These are phyloP conservation scores for Eristalis intricaria DNA, from an alignment of 2,888 invertebrate species.

Conservation along the genomic window DNA sequence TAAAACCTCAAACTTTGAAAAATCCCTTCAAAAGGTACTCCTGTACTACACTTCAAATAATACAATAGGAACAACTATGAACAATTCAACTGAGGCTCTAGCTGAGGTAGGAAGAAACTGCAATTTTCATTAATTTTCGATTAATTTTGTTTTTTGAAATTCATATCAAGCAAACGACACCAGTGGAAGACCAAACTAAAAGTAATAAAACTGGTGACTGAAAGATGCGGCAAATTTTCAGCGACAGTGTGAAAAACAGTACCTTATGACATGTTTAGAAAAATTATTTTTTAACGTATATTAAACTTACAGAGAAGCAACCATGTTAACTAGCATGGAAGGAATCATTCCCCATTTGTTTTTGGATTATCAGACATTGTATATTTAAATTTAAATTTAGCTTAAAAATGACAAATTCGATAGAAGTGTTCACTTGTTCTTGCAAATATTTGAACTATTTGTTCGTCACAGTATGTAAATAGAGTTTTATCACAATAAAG, in stretches of 20 bases:
- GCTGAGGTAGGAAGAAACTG: slow-evolving; percentile 19
- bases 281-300: not conserved
- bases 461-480: slow-evolving; percentile 61
- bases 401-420: slow-evolving; percentile 50
- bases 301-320: not conserved
- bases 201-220: not conserved
- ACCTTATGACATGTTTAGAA: not conserved
- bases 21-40: slow-evolving; percentile 37
- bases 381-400: slow-evolving; percentile 50
- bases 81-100: slow-evolving; percentile 28
- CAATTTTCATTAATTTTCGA: not conserved
- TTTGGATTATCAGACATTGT: slow-evolving; percentile 29
- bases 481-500: slow-evolving; percentile 62
- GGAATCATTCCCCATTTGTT: slow-evolving; percentile 16
- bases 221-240: not conserved
- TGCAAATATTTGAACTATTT: slow-evolving; percentile 45
- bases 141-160: not conserved
- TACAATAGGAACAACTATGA: slow-evolving; percentile 24
- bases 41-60: slow-evolving; percentile 35
- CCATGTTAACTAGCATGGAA: not conserved
- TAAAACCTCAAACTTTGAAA: slow-evolving; percentile 51
- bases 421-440: slow-evolving; percentile 55
- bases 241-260: not conserved
- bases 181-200: not conserved
- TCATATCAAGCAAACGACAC: not conserved